Percentiles rank a stretch among this genome's conserved stretches.
These are phyloP conservation scores for Rynchops niger DNA, from an alignment of 2,113 vertebrate genomes.

Conservation along the genomic window DNA sequence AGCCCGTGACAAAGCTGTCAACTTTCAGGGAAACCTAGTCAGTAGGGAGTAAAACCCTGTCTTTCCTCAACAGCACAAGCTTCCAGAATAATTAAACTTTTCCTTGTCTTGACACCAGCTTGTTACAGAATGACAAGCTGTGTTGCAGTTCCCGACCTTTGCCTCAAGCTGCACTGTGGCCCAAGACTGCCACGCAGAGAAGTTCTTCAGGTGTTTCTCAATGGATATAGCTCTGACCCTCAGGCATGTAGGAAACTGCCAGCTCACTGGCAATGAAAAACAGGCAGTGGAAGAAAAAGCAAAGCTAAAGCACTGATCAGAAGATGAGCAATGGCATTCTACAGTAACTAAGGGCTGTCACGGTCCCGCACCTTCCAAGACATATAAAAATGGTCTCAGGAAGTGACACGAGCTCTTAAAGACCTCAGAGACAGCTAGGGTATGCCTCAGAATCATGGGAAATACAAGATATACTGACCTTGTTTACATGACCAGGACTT, in stretches of 20 bases:
- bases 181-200: fast-evolving
- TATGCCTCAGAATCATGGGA: neutral
- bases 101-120: neutral
- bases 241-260: neutral
- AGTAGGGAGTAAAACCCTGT: neutral
- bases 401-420: neutral
- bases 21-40: neutral
- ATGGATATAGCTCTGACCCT: neutral
- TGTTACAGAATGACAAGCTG: neutral
- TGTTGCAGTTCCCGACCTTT: neutral
- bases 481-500: neutral
- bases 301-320: neutral
- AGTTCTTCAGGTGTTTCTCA: neutral
- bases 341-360: neutral
- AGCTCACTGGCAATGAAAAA: neutral
- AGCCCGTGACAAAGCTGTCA: neutral
- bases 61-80: neutral
- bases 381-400: neutral
- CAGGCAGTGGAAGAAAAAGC: neutral
- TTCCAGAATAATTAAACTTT: neutral
- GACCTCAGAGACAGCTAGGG: neutral
- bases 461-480: neutral
- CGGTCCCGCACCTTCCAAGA: neutral
- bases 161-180: neutral
- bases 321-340: neutral